phyloP scores from a whole-genome alignment of 2,113 vertebrate species.

The Onychorhynchus coronatus region DNA sequence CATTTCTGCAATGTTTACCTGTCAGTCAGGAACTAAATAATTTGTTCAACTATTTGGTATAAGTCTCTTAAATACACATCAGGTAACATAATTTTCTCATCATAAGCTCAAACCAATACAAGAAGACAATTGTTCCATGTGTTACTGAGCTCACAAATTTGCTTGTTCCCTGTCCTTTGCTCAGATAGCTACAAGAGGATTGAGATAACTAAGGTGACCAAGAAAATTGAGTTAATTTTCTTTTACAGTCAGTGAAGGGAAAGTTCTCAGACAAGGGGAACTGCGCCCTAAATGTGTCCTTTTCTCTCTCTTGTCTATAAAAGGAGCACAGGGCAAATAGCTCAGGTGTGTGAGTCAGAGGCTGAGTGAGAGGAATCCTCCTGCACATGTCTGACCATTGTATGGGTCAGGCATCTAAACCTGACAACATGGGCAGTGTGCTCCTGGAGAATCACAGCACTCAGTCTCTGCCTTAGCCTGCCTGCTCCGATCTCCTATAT shows the following conservation, averaged over 20 bases:
- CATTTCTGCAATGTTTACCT: background rate
- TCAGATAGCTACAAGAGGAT: background rate
- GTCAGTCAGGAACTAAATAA: background rate
- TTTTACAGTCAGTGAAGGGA: background rate
- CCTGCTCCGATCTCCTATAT: fast-evolving
- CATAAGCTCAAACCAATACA: background rate
- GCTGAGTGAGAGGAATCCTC: background rate
- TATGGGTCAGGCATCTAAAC: background rate
- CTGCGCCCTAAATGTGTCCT: background rate
- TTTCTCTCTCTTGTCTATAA: background rate
- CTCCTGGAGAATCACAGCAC: background rate
- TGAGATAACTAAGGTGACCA: background rate
- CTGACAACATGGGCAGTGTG: background rate
- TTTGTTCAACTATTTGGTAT: background rate
- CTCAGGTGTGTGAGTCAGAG: background rate
- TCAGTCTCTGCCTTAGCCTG: fast-evolving
- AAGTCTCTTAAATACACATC: background rate
- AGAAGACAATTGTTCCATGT: background rate
- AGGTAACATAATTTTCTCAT: background rate
- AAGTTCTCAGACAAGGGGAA: background rate
- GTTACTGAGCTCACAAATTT: background rate
- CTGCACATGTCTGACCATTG: background rate
- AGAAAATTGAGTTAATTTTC: too few relatives aligned
- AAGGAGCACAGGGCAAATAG: background rate
- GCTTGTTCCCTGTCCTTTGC: background rate